phyloP scores from a whole-genome alignment of 2,888 invertebrate species.

The Nomada flava region DNA sequence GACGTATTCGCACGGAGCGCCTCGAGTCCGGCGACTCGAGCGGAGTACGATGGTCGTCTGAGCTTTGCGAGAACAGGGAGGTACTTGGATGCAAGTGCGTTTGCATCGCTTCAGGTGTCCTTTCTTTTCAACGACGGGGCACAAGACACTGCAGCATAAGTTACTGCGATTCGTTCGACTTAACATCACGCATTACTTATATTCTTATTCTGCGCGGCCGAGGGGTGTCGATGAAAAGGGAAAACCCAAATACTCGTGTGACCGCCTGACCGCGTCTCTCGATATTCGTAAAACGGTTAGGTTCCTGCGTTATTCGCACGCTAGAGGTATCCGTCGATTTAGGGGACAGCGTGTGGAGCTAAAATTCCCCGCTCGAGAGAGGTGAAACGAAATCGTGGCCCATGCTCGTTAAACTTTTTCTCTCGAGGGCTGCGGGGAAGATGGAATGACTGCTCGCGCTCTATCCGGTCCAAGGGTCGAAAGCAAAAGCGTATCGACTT shows the following conservation, averaged over 20 bases:
- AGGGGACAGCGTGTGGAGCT: too few species aligned
- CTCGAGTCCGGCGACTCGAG: too few species aligned
- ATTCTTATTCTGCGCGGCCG: conserved; percentile 10
- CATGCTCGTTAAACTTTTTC: too few species aligned
- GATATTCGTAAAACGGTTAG: conserved; percentile 11
- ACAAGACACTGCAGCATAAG: background rate
- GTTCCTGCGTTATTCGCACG: background rate
- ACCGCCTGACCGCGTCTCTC: conserved; percentile 72
- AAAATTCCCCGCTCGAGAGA: background rate
- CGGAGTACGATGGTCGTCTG: too few species aligned
- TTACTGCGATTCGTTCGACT: background rate
- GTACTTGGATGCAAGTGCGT: background rate
- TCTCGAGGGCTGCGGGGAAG: too few species aligned
- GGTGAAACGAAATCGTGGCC: background rate
- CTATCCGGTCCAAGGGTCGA: background rate
- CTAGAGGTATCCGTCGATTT: conserved; percentile 11
- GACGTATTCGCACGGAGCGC: too few species aligned
- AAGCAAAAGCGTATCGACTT: conserved; percentile 33
- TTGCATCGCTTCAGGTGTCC: background rate
- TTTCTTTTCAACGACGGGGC: background rate
- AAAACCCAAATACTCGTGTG: conserved; percentile 77
- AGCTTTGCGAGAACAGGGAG: too few species aligned
- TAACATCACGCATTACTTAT: conserved; percentile 30
- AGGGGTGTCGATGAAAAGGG: conserved; percentile 13
- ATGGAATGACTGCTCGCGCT: background rate